These are phyloP conservation scores for Leistus spinibarbis DNA, from an alignment of 2,888 invertebrate species.

Conservation along the genomic window DNA sequence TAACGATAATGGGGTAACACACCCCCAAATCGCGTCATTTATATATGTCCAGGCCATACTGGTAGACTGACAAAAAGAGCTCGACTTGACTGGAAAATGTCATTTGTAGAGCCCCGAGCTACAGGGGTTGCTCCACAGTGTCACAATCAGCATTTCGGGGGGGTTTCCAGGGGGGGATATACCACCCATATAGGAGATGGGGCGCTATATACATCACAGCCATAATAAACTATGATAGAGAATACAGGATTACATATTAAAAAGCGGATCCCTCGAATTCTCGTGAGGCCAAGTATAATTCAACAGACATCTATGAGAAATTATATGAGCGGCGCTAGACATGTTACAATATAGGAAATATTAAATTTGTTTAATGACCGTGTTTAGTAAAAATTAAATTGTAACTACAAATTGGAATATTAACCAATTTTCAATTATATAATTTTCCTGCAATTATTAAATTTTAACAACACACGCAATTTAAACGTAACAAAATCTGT, in stretches of 20 bases:
- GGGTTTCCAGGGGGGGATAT: not conserved
- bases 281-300: too few species aligned
- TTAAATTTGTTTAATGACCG: not conserved
- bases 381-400: not conserved
- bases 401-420: not conserved
- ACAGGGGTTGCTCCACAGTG: constrained; percentile 1
- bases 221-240: too few species aligned
- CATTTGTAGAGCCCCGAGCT: constrained; percentile 32
- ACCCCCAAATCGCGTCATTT: constrained; percentile 44
- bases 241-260: too few species aligned
- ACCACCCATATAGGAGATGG: too few species aligned
- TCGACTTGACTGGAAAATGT: constrained; percentile 35
- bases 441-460: not conserved
- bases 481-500: not conserved
- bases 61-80: constrained; percentile 41
- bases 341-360: not conserved
- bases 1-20: constrained; percentile 45
- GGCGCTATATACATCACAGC: too few species aligned
- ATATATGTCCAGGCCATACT: constrained; percentile 44
- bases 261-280: too few species aligned
- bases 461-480: not conserved
- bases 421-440: not conserved
- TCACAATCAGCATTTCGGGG: not conserved
- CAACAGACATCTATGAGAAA: not conserved
- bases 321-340: too few species aligned